Conservation (phyloP, 1,140 invertebrate genomes). For the Zaprionus davidi region DNA sequence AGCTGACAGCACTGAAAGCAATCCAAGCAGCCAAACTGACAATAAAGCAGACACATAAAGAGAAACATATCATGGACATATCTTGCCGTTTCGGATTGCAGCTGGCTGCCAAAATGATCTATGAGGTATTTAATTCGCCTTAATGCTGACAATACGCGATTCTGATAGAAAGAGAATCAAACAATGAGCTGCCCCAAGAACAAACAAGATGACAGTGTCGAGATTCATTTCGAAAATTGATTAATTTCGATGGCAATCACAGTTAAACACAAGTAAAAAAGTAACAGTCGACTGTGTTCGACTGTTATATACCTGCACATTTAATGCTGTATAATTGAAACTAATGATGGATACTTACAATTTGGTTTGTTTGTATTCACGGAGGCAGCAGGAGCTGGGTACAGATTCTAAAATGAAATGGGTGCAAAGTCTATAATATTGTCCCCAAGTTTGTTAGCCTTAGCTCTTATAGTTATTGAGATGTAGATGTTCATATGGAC, state of each 20-base stretch:
- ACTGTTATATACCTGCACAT: not conserved
- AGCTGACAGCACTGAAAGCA: slow-evolving; percentile 9
- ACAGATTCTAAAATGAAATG: not conserved
- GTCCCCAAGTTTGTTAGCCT: no score
- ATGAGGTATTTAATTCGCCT: slow-evolving; percentile 35
- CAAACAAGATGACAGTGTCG: slow-evolving; percentile 41
- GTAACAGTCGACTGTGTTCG: not conserved
- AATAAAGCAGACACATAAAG: not conserved
- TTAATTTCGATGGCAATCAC: slow-evolving; percentile 43
- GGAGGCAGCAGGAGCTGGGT: no score
- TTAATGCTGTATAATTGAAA: no score
- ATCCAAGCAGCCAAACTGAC: not conserved
- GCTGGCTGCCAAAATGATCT: slow-evolving; percentile 50
- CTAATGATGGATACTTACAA: no score
- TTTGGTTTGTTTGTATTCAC: no score
- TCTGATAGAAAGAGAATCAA: slow-evolving; percentile 26
- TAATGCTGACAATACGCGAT: slow-evolving; percentile 68
- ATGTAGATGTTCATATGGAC: no score
- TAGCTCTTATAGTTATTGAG: no score
- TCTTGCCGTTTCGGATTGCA: slow-evolving; percentile 17
- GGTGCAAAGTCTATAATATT: no score
- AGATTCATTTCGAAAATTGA: slow-evolving; percentile 57
- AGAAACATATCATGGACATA: slow-evolving; percentile 29
- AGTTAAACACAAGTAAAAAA: not conserved
- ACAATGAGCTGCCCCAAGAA: slow-evolving; percentile 10